These are phyloP conservation scores for Alethe castanea DNA, from an alignment of 2,113 vertebrate species.

Conservation along the genomic window DNA sequence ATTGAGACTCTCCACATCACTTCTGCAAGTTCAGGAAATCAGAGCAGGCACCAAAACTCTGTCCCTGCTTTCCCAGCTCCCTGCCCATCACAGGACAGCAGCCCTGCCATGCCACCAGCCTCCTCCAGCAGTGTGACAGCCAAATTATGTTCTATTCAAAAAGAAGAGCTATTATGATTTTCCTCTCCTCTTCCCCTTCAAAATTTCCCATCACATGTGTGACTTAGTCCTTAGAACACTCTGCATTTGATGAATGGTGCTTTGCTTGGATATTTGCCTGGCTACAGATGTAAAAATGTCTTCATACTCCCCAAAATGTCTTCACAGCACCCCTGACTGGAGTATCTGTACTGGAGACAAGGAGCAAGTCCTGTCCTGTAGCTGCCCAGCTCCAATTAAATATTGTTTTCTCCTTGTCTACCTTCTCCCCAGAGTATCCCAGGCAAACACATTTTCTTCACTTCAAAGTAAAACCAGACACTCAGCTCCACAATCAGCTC, in stretches of 20 bases:
- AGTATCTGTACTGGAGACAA: background rate
- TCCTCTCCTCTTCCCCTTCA: background rate
- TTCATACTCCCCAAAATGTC: background rate
- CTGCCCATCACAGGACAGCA: background rate
- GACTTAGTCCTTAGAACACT: background rate
- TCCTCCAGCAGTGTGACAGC: background rate
- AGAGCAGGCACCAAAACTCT: background rate
- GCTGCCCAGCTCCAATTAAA: background rate
- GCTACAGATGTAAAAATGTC: background rate
- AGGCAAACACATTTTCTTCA: background rate
- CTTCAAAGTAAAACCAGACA: background rate
- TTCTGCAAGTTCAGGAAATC: background rate
- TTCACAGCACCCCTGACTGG: background rate
- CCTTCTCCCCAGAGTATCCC: background rate
- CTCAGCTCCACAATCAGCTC: background rate
- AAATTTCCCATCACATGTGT: background rate
- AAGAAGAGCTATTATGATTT: background rate
- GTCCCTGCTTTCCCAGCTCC: background rate
- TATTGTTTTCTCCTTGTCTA: background rate
- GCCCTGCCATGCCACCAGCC: background rate
- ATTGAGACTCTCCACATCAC: background rate
- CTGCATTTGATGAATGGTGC: background rate
- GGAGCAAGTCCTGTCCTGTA: background rate
- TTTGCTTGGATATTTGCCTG: background rate
- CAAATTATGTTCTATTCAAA: background rate